Evolutionary conservation across 2,888 invertebrate species (phyloP), one percentile per base, ranked within the genome.

Genomic region (Alsophila aescularia): DNA sequence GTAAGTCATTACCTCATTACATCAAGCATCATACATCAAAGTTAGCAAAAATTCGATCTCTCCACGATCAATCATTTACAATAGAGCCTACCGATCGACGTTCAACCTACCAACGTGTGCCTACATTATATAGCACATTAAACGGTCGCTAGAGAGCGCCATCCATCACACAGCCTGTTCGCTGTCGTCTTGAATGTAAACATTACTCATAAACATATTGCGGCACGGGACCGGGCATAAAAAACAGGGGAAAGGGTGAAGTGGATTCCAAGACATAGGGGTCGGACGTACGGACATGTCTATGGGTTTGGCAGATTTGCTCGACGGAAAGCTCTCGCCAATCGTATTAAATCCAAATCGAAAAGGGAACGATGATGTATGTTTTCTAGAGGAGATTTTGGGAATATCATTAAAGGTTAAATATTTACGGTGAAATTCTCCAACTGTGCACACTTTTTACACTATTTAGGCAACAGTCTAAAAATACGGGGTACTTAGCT

Each of bases 201-300:
- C 71, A 69, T 64, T 61, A 53, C 71, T 69, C 72, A 68, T 71
- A 66, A 75, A 75, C 77, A 75, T 75, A 77, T 73, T 73, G 73
- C 51, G 52, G 58, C 62, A 58, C 13, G 37, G 48, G 52, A n/a
- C 14, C 24, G 13, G 15, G 27, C 13, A 16, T 36, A 45, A 47
- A 47, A 47, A 47, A 39, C 37, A 27, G 18, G 44, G 52, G 47
- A 47, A 53, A 47, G 52, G 52, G 52, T 53, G 47, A 39, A 53
- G 35, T 52, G 41, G 41, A 53, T 47, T 36, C 47, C 36, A 24
- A 13, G 42, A 44, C 49, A 39, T 10, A 5, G 41, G 32, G 37
- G 15, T 15, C 31, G 29, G 14, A 29, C 29, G 21, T 42, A 24
- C 29, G 16, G 24, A 39, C 12, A 31, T 12, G 12, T 32, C 13